Percentiles rank a stretch among this genome's conserved stretches.
Conservation (phyloP, 1,140 invertebrate species). For the Sesamia nonagrioides region DNA sequence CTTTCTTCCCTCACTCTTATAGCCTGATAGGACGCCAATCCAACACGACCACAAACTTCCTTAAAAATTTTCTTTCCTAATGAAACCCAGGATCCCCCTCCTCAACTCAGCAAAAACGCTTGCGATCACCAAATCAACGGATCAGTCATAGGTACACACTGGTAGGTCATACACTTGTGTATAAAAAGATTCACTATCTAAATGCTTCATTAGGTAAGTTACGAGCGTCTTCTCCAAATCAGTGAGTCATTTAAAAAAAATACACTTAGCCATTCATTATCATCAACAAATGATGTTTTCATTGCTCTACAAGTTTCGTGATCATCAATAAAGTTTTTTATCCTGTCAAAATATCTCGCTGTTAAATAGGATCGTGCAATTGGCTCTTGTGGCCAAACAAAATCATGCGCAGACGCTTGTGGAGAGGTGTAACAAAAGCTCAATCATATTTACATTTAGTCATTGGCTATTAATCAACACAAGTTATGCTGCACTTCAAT, state of each 20-base stretch:
- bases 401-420: conserved; percentile 52
- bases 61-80: too few relatives aligned
- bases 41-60: too few relatives aligned
- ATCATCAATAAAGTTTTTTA: conserved; percentile 63
- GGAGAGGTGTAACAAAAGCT: conserved; percentile 65
- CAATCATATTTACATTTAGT: conserved; percentile 82
- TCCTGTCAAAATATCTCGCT: conserved; percentile 61
- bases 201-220: conserved; percentile 36
- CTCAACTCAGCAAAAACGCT: too few relatives aligned
- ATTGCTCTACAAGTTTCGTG: conserved; percentile 56
- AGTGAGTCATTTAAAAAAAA: conserved; percentile 33
- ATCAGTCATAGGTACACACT: too few relatives aligned
- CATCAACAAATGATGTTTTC: conserved; percentile 58
- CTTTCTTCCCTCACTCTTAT: too few relatives aligned
- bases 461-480: conserved; percentile 77
- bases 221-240: conserved; percentile 29
- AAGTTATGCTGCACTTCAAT: conserved; percentile 69
- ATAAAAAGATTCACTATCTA: conserved; percentile 30
- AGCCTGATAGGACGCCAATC: too few relatives aligned
- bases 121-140: too few relatives aligned
- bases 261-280: conserved; percentile 50
- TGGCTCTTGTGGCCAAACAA: conserved; percentile 59
- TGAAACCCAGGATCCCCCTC: too few relatives aligned
- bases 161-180: neutral
- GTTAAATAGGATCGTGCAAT: conserved; percentile 62